phyloP scores from a whole-genome alignment of 2,113 vertebrate genomes.

The Hippocampus barbouri region DNA sequence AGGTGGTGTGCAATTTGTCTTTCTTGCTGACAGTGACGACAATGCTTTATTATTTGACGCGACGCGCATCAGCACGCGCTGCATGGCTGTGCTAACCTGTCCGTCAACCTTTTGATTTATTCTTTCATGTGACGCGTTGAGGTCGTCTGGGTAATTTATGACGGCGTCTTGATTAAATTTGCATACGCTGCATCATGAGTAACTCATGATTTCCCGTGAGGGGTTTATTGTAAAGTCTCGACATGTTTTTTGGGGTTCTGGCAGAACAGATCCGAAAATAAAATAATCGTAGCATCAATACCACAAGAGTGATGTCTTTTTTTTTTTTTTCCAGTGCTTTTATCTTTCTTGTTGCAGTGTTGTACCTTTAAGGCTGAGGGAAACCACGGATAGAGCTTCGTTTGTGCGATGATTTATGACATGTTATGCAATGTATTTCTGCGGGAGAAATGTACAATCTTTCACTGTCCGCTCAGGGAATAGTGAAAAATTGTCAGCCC shows the following conservation, averaged over 20 bases:
- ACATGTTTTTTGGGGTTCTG: not conserved
- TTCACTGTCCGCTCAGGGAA: not conserved
- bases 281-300: not conserved
- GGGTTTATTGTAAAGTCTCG: not conserved
- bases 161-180: not conserved
- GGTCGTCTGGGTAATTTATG: slow-evolving; percentile 1
- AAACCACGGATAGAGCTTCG: not conserved
- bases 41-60: not conserved
- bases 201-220: not conserved
- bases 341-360: not conserved
- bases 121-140: not conserved
- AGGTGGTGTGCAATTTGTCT: not conserved
- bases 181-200: not conserved
- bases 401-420: not conserved
- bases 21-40: not conserved
- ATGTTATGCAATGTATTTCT: slow-evolving; percentile 1
- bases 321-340: not conserved
- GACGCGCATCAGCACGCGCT: not conserved
- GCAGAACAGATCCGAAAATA: not conserved
- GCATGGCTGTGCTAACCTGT: not conserved
- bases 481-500: not conserved
- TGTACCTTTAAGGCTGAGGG: not conserved
- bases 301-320: not conserved
- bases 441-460: not conserved
- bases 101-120: not conserved